Percentiles rank a stretch among this genome's conserved stretches.
Evolutionary conservation across 2,888 invertebrate species (phyloP).

Genomic region (Onthophagus sagittarius): DNA sequence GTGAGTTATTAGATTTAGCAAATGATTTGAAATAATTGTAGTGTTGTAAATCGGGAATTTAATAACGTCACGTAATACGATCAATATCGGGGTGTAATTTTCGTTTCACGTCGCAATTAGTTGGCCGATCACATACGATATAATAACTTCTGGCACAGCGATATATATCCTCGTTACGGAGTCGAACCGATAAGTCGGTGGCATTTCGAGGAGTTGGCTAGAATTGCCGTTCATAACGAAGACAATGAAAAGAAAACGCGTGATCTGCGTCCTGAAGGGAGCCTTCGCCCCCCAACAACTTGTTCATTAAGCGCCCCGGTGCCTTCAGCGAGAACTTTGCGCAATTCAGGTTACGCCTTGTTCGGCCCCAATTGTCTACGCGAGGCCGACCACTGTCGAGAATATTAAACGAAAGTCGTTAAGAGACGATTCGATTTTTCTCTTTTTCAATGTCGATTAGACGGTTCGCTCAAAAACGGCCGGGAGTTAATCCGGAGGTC

Average conservation of each 20-base stretch:
- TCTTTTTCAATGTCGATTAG: not conserved
- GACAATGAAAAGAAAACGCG: not conserved
- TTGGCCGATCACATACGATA: not conserved
- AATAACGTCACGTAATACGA: not conserved
- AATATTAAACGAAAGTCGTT: not conserved
- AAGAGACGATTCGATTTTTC: not conserved
- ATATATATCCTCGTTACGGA: not conserved
- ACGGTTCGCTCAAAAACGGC: not conserved
- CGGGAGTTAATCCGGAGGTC: not conserved
- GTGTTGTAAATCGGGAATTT: not conserved
- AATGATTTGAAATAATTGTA: not conserved
- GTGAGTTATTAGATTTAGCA: too few relatives aligned
- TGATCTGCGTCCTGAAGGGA: not conserved
- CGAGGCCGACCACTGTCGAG: not conserved
- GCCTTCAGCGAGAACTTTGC: not conserved
- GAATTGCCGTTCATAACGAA: not conserved
- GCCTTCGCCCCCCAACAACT: not conserved
- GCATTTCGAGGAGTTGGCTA: not conserved
- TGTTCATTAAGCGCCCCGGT: not conserved
- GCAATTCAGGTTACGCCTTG: not conserved
- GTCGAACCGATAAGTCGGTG: not conserved
- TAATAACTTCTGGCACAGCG: not conserved
- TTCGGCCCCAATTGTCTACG: not conserved
- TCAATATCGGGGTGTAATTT: not conserved
- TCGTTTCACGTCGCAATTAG: not conserved